A percentile compares a stretch with the other conserved stretches of the same genome.
phyloP scores from a whole-genome alignment of 2,888 invertebrate species.

The Oxytorus armatus region DNA sequence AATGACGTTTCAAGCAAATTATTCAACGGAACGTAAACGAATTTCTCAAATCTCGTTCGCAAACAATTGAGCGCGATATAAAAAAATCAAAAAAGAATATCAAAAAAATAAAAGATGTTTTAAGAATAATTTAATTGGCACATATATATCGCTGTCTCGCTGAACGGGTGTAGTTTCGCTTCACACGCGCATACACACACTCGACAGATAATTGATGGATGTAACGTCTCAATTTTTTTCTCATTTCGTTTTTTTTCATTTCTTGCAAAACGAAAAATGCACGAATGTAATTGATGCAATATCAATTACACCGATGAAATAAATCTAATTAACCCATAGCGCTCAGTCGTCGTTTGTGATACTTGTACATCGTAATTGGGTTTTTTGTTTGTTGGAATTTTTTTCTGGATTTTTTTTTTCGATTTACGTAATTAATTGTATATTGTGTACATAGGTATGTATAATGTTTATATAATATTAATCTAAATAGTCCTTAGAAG shows the following conservation, averaged over 20 bases:
- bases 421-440: conserved; percentile 65
- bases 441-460: conserved; percentile 71
- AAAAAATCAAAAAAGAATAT: conserved; percentile 22
- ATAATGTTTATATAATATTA: conserved; percentile 69
- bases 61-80: neutral
- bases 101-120: conserved; percentile 25
- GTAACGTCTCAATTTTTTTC: conserved; percentile 22
- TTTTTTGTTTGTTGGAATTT: conserved; percentile 53
- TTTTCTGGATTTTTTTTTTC: conserved; percentile 23
- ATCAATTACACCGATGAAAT: too few relatives aligned
- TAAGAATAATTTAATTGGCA: conserved; percentile 56
- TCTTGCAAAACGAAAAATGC: conserved; percentile 63
- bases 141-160: conserved; percentile 26
- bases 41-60: neutral
- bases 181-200: conserved; percentile 30
- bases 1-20: neutral
- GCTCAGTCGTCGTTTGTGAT: conserved; percentile 70
- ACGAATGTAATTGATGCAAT: conserved; percentile 65
- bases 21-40: neutral
- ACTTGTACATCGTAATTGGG: conserved; percentile 67
- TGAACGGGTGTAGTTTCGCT: conserved; percentile 29
- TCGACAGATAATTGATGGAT: conserved; percentile 41
- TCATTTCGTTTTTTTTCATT: conserved; percentile 7
- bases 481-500: conserved; percentile 68
- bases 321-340: conserved; percentile 66